Evolutionary conservation across 2,113 vertebrate species (phyloP).

Genomic region (Cebus imitator): DNA sequence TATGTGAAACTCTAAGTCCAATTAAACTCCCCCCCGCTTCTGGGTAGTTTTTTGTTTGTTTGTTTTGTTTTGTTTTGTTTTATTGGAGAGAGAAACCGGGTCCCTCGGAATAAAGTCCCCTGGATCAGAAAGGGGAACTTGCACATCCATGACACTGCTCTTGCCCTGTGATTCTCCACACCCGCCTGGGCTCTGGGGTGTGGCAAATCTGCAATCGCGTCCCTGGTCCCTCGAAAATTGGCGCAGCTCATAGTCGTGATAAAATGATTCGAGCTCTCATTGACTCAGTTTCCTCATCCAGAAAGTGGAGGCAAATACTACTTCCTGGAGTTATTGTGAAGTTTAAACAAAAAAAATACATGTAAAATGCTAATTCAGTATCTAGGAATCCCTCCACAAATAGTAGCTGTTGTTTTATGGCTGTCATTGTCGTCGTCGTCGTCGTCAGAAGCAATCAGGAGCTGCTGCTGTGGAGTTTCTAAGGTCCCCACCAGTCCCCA

Average conservation of each 20-base stretch:
- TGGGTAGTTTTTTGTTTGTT: too few species aligned
- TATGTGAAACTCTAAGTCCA: too few species aligned
- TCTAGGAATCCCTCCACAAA: background rate
- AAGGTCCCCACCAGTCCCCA: rapidly evolving
- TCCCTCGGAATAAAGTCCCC: background rate
- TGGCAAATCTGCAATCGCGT: background rate
- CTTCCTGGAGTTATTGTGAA: background rate
- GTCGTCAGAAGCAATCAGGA: background rate
- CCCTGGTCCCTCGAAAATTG: background rate
- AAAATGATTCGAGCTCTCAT: background rate
- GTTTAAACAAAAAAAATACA: background rate
- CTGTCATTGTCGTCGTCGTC: background rate
- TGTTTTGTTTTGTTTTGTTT: too few species aligned
- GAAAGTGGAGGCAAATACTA: background rate
- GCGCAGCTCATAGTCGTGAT: background rate
- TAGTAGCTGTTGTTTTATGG: background rate
- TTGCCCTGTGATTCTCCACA: background rate
- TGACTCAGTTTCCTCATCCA: background rate
- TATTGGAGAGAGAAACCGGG: background rate
- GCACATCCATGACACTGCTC: rapidly evolving
- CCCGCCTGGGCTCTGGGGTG: too few species aligned
- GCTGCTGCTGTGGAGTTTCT: too few species aligned
- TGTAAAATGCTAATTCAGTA: background rate
- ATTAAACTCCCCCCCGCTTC: too few species aligned
- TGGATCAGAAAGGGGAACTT: background rate